phyloP scores from a whole-genome alignment of 1,140 invertebrate genomes.

The Tetramorium simillimum region DNA sequence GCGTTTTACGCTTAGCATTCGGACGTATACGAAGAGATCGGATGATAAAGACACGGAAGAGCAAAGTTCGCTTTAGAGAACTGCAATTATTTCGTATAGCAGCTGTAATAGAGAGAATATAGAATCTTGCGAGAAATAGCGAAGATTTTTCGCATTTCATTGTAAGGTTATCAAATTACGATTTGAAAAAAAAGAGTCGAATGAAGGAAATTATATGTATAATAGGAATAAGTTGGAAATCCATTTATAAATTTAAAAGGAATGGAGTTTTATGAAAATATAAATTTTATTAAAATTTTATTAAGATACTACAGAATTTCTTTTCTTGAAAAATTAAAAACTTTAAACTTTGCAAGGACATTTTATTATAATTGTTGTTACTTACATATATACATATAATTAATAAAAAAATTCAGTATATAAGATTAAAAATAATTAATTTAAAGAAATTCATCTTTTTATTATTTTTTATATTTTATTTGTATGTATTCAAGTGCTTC shows the following conservation, averaged over 20 bases:
- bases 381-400: not conserved
- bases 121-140: not conserved
- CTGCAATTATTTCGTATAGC: conserved; percentile 34
- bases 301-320: not conserved
- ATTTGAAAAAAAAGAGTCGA: not conserved
- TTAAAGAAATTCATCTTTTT: not conserved
- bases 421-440: not conserved
- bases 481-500: not conserved
- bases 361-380: no score
- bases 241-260: not conserved
- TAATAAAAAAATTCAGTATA: not conserved
- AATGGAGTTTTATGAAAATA: not conserved
- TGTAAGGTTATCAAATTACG: not conserved
- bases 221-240: not conserved
- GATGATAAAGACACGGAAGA: conserved; percentile 48
- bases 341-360: not conserved
- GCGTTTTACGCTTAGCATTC: conserved; percentile 32
- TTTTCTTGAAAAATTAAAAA: not conserved
- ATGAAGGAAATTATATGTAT: not conserved
- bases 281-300: not conserved
- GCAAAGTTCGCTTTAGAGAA: not conserved
- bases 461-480: not conserved
- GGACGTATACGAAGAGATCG: conserved; percentile 17
- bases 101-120: conserved; percentile 28
- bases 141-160: not conserved